Percentiles rank a stretch among this genome's conserved stretches.
phyloP scores from a whole-genome alignment of 2,888 invertebrate species.

The Andrena trimmerana region DNA sequence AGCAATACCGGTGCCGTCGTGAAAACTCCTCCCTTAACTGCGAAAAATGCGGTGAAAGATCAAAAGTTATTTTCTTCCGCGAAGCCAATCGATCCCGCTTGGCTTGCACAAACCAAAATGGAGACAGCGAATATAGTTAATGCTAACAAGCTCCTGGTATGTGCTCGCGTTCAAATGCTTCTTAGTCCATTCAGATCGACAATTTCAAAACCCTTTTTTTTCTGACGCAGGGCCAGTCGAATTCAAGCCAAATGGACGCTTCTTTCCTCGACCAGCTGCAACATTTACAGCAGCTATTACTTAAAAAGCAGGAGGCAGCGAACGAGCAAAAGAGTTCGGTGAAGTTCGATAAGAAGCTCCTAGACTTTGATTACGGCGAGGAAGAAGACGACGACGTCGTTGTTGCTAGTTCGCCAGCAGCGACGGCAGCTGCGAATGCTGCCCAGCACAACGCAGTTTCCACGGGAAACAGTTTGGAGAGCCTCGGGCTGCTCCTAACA shows the following conservation, averaged over 20 bases:
- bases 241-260: slow-evolving; percentile 81
- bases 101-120: slow-evolving; percentile 84
- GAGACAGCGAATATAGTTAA: slow-evolving; percentile 83
- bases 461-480: slow-evolving; percentile 80
- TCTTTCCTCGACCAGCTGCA: slow-evolving; percentile 87
- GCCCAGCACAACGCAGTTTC: slow-evolving; percentile 76
- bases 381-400: slow-evolving; percentile 92
- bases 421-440: slow-evolving; percentile 77
- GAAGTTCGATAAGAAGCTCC: slow-evolving; percentile 93
- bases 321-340: slow-evolving; percentile 86
- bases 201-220: slow-evolving; percentile 15
- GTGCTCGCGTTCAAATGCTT: slow-evolving; percentile 19
- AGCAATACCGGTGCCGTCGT: slow-evolving; percentile 74
- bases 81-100: slow-evolving; percentile 83
- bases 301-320: slow-evolving; percentile 84
- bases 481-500: slow-evolving; percentile 81
- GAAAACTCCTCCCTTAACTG: slow-evolving; percentile 81
- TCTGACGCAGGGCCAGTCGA: slow-evolving; percentile 78
- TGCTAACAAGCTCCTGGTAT: slow-evolving; percentile 78
- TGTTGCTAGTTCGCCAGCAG: slow-evolving; percentile 83
- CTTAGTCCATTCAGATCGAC: neutral
- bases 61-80: slow-evolving; percentile 81
- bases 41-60: slow-evolving; percentile 82
- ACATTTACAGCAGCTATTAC: slow-evolving; percentile 88
- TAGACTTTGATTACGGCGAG: slow-evolving; percentile 97